Conservation (phyloP, 2,113 vertebrate genomes). For the Microcebus lehilahytsara region DNA sequence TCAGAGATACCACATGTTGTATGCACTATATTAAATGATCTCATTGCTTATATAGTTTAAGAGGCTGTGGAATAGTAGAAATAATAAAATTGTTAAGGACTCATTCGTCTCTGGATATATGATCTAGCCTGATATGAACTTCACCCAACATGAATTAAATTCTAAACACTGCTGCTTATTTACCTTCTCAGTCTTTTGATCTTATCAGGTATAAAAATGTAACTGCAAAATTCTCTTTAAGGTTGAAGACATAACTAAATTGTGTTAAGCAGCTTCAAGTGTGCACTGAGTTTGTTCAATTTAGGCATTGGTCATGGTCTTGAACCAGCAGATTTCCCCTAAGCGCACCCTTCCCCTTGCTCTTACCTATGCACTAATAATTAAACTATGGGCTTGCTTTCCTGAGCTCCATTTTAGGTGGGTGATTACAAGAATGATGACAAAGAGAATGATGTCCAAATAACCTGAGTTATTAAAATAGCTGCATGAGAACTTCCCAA, state of each 20-base stretch:
- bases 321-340: background rate
- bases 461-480: background rate
- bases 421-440: background rate
- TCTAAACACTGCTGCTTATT: background rate
- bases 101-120: background rate
- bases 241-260: background rate
- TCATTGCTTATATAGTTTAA: conserved; percentile 40
- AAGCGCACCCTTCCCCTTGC: background rate
- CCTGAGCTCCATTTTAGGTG: background rate
- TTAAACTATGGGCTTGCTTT: background rate
- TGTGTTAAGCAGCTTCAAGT: background rate
- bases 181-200: background rate
- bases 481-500: background rate
- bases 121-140: background rate
- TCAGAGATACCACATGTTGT: background rate
- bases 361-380: background rate
- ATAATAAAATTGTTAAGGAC: conserved; percentile 35
- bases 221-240: background rate
- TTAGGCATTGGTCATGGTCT: background rate
- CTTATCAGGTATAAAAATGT: background rate
- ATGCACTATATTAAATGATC: conserved; percentile 5
- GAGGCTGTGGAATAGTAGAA: conserved; percentile 27
- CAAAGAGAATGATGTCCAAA: background rate
- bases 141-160: background rate
- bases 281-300: background rate